Conservation (phyloP, 2,797 vertebrate species). For the Tauraco hartlaubi region DNA sequence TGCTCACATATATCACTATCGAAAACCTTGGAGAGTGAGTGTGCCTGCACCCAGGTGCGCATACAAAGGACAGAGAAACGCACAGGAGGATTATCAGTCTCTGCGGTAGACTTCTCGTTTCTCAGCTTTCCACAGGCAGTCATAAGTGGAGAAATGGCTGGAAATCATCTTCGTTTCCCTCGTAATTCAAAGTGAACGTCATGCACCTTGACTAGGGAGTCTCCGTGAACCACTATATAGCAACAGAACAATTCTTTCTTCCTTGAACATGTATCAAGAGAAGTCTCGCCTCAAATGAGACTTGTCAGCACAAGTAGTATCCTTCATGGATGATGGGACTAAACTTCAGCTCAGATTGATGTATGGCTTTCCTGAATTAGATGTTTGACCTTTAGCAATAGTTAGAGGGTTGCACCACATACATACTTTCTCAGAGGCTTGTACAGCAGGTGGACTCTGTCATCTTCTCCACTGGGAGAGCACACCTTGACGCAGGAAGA, state of each 20-base stretch:
- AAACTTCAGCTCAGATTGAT: constrained; percentile 17
- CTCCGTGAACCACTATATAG: background rate
- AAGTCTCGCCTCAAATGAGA: background rate
- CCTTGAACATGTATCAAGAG: background rate
- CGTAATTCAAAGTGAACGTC: background rate
- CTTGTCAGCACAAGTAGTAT: background rate
- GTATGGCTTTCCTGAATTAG: background rate
- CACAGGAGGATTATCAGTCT: background rate
- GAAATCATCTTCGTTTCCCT: background rate
- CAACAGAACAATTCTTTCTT: background rate
- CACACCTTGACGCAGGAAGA: background rate
- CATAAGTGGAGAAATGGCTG: background rate
- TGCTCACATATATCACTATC: background rate
- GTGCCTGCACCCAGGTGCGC: background rate
- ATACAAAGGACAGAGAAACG: background rate
- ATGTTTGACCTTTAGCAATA: background rate
- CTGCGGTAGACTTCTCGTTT: background rate
- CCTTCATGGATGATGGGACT: constrained; percentile 21
- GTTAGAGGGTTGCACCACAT: background rate
- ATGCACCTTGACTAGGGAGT: background rate
- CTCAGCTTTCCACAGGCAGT: background rate
- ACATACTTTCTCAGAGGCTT: background rate
- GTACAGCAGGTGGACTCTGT: background rate
- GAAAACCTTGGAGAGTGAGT: background rate
- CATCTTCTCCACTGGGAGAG: background rate